phyloP scores from a whole-genome alignment of 2,113 vertebrate species.

The Nipponia nippon region DNA sequence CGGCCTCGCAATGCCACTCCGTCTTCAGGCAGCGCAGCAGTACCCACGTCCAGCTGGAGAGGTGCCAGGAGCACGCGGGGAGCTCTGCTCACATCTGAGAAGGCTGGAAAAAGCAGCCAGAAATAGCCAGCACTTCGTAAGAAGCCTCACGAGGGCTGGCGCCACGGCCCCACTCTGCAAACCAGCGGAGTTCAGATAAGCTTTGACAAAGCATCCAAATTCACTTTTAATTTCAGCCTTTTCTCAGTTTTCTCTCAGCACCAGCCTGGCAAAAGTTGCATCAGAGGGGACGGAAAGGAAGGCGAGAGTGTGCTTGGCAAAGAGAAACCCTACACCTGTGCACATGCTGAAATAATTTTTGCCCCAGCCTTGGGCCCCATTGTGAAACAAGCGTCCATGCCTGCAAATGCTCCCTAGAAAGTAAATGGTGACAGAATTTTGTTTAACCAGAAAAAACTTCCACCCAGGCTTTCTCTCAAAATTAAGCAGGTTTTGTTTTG shows the following conservation, averaged over 20 bases:
- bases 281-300: background rate
- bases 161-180: fast-evolving
- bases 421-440: background rate
- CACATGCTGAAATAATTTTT: background rate
- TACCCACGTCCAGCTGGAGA: background rate
- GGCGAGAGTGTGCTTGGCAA: background rate
- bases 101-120: background rate
- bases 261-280: background rate
- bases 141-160: background rate
- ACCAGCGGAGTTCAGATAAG: background rate
- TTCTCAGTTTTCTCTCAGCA: background rate
- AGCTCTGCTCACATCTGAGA: background rate
- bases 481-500: background rate
- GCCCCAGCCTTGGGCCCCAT: fast-evolving
- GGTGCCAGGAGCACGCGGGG: background rate
- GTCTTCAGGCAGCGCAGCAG: background rate
- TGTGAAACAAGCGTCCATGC: background rate
- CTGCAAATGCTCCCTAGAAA: background rate
- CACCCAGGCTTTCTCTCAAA: background rate
- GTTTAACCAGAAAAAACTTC: background rate
- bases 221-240: background rate
- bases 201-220: background rate
- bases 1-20: fast-evolving
- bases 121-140: background rate
- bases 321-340: background rate